Percentiles rank a stretch among this genome's conserved stretches.
Evolutionary conservation across 2,888 invertebrate species (phyloP).

Genomic region (Deilephila porcellus): DNA sequence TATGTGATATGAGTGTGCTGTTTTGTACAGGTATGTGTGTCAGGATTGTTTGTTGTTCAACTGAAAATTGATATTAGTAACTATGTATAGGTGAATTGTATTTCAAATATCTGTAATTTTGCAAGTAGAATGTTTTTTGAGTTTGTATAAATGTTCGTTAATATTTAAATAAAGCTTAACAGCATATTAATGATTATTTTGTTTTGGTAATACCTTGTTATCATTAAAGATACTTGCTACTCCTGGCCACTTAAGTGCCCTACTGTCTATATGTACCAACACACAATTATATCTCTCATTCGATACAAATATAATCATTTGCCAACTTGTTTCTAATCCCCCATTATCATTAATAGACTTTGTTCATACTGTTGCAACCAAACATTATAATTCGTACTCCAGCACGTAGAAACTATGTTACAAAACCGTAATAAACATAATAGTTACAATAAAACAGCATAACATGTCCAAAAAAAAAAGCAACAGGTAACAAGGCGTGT

Average conservation of each 20-base stretch:
- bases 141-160: no score
- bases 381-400: background rate
- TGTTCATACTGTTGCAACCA: background rate
- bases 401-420: background rate
- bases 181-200: no score
- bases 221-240: no score
- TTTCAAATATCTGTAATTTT: background rate
- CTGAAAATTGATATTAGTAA: background rate
- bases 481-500: conserved; percentile 17
- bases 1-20: background rate
- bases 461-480: conserved; percentile 5
- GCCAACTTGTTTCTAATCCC: no score
- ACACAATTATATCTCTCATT: no score
- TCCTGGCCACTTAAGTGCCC: no score
- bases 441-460: conserved; percentile 21
- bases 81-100: background rate
- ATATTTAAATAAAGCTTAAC: no score
- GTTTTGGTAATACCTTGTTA: no score
- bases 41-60: background rate
- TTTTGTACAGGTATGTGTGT: conserved; percentile 1
- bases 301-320: no score
- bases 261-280: no score
- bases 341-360: no score
- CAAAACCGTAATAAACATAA: background rate
- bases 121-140: background rate